phyloP scores from a whole-genome alignment of 92 coral and sea anemone species.

The Blastomussa wellsi region DNA sequence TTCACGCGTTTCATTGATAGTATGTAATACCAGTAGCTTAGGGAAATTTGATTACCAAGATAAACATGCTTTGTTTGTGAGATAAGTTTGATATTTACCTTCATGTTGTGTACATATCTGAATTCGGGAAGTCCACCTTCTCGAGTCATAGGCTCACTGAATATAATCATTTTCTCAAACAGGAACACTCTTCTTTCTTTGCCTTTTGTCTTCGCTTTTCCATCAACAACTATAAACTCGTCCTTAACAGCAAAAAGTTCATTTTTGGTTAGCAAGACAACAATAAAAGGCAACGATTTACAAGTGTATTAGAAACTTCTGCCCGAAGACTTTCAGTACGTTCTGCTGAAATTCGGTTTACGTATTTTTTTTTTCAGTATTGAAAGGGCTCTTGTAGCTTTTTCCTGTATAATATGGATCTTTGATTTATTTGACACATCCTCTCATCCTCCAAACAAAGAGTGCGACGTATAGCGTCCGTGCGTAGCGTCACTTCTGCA shows the following conservation, averaged over 20 bases:
- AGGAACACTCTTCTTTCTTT: conserved; percentile 83
- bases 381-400: background rate
- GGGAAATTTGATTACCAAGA: too few relatives aligned
- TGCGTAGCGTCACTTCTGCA: too few relatives aligned
- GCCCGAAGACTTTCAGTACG: background rate
- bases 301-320: background rate
- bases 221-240: conserved; percentile 74
- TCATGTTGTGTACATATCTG: conserved; percentile 63
- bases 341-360: background rate
- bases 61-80: background rate
- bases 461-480: too few relatives aligned
- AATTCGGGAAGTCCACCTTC: conserved; percentile 80
- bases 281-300: too few relatives aligned
- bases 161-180: conserved; percentile 68
- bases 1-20: too few relatives aligned
- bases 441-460: too few relatives aligned
- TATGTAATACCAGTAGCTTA: too few relatives aligned
- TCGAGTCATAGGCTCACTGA: conserved; percentile 70
- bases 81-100: conserved; percentile 57
- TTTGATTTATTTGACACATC: too few relatives aligned
- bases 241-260: conserved; percentile 46
- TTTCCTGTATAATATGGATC: background rate
- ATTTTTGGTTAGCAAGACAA: background rate
- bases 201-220: conserved; percentile 78
- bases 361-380: background rate